Percentiles rank a stretch among this genome's conserved stretches.
phyloP scores from a whole-genome alignment of 2,797 vertebrate species.

The Helarctos malayanus region DNA sequence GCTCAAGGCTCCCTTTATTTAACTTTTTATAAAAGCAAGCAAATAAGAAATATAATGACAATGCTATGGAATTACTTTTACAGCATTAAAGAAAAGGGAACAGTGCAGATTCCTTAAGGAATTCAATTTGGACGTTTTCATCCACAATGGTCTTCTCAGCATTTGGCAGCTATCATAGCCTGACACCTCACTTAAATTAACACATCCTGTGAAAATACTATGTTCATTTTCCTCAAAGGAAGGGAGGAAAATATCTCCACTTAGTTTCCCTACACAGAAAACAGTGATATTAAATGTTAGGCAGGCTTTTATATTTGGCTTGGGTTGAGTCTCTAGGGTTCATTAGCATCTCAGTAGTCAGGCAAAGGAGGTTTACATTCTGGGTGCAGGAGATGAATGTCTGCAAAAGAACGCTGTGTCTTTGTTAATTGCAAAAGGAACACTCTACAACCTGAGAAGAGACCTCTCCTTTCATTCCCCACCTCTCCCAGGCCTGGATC shows the following conservation, averaged over 20 bases:
- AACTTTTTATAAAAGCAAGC: constrained; percentile 5
- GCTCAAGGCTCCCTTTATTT: background rate
- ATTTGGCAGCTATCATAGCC: background rate
- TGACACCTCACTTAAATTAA: background rate
- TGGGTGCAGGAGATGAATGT: background rate
- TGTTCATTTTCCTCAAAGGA: background rate
- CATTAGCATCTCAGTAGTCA: background rate
- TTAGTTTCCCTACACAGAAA: constrained; percentile 11
- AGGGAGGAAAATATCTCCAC: background rate
- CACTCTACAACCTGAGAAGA: background rate
- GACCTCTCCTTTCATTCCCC: no score
- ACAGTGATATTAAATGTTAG: background rate
- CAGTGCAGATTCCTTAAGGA: background rate
- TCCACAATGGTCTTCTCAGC: background rate
- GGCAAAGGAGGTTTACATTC: background rate
- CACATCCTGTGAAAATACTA: background rate
- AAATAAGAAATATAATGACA: background rate
- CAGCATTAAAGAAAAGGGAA: fast-evolving
- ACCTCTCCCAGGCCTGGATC: no score
- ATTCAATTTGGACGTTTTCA: background rate
- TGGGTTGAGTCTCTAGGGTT: background rate
- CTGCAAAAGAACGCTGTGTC: background rate
- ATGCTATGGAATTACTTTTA: constrained; percentile 41
- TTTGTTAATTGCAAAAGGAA: background rate
- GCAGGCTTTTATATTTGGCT: background rate